A percentile compares a stretch with the other conserved stretches of the same genome.
Evolutionary conservation across 2,797 vertebrate genomes (phyloP).

Genomic region (Mionectes olivaceus): DNA sequence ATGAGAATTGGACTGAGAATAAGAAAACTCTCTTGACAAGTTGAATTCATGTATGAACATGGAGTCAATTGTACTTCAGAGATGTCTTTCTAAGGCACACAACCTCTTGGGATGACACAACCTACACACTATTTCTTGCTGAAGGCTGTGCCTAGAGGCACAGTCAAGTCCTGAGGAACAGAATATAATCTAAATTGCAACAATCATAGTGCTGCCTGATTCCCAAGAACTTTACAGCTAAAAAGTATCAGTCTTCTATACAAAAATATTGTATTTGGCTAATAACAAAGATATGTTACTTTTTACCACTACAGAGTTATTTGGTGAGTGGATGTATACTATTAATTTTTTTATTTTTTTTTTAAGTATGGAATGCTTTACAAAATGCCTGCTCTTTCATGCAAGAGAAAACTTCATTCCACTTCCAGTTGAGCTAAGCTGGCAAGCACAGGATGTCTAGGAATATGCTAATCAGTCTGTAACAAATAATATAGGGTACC

Average conservation of each 20-base stretch:
- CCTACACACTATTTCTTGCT: constrained; percentile 13
- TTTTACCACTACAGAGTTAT: background rate
- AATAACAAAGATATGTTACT: background rate
- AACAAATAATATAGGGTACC: background rate
- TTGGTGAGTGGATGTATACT: background rate
- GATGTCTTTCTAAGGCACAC: background rate
- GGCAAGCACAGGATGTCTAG: background rate
- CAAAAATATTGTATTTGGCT: background rate
- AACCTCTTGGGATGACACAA: background rate
- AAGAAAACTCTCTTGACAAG: background rate
- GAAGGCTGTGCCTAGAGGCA: constrained; percentile 24
- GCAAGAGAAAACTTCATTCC: background rate
- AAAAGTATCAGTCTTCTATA: background rate
- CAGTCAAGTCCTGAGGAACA: background rate
- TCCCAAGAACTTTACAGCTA: background rate
- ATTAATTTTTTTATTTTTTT: background rate
- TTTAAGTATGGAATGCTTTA: background rate
- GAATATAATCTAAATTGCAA: constrained; percentile 11
- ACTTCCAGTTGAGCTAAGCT: background rate
- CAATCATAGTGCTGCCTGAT: background rate
- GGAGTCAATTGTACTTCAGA: constrained; percentile 14
- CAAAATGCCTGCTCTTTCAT: background rate
- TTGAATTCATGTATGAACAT: constrained; percentile 14
- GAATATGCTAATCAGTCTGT: background rate
- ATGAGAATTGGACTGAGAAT: background rate